Percentiles rank a stretch among this genome's conserved stretches.
Evolutionary conservation across 2,113 vertebrate species (phyloP).

Genomic region (Tympanuchus pallidicinctus): DNA sequence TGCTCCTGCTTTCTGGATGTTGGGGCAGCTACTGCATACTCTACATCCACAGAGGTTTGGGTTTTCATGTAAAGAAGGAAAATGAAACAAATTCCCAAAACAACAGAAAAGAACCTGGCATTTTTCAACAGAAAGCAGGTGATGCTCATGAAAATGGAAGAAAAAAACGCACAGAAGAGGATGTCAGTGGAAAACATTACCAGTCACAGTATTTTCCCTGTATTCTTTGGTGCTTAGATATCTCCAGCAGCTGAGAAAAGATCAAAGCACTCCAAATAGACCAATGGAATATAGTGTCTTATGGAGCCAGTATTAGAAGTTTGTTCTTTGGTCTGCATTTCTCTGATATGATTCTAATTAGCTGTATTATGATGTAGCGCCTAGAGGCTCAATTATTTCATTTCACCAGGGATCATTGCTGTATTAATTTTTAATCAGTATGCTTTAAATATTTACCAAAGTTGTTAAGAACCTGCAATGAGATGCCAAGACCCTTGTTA

Average conservation of each 20-base stretch:
- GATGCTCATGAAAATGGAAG: background rate
- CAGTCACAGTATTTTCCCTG: background rate
- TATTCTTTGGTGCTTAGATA: background rate
- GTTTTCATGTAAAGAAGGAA: background rate
- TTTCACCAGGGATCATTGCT: constrained; percentile 15
- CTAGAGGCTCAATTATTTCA: constrained; percentile 45
- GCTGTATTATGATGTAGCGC: background rate
- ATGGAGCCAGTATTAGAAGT: background rate
- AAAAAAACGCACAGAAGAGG: rapidly evolving
- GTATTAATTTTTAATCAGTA: constrained; percentile 60
- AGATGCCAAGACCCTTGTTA: background rate
- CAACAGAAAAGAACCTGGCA: background rate
- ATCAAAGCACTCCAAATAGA: background rate
- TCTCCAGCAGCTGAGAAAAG: background rate
- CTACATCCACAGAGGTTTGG: background rate
- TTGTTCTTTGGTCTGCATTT: constrained; percentile 19
- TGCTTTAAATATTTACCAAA: constrained; percentile 60
- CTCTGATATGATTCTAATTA: constrained; percentile 60
- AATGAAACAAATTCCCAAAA: background rate
- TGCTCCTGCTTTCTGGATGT: background rate
- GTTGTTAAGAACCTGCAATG: constrained; percentile 5
- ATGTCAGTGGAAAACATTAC: background rate
- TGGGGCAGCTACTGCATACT: rapidly evolving
- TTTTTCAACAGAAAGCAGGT: background rate
- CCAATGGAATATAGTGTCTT: background rate